phyloP scores from a whole-genome alignment of 2,888 invertebrate genomes.

The Harpagoxenus sublaevis region DNA sequence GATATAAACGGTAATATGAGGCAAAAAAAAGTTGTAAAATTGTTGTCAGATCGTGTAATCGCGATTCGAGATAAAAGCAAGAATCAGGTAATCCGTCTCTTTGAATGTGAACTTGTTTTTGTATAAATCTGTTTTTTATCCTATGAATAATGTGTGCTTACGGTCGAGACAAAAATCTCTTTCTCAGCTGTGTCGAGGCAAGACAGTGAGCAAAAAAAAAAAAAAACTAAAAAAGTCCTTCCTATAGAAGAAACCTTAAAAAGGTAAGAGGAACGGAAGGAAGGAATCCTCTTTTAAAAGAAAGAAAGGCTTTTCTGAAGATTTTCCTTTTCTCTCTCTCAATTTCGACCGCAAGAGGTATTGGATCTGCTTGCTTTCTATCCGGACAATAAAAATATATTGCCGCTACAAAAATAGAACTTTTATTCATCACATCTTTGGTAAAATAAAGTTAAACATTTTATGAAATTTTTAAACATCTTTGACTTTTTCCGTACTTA shows the following conservation, averaged over 20 bases:
- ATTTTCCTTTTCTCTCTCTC: not conserved
- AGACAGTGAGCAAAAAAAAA: not conserved
- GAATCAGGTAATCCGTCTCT: not conserved
- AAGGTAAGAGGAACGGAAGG: not conserved
- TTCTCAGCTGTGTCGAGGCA: not conserved
- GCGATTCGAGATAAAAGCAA: not conserved
- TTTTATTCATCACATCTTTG: not conserved
- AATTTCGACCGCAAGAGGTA: not conserved
- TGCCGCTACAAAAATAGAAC: not conserved
- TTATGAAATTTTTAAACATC: not conserved
- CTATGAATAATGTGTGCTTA: not conserved
- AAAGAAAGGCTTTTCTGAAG: not conserved
- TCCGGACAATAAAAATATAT: not conserved
- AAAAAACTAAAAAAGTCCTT: not conserved
- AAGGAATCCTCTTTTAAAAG: not conserved
- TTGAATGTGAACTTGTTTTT: not conserved
- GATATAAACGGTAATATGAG: not conserved
- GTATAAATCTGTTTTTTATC: not conserved
- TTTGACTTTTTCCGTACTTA: not conserved
- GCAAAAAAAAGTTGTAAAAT: not conserved
- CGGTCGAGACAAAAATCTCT: not conserved
- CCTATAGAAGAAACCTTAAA: not conserved
- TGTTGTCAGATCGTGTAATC: not conserved
- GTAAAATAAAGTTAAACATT: not conserved
- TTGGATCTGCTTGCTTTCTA: not conserved